Evolutionary conservation across 2,888 invertebrate species (phyloP).

Genomic region (Chesias legatella): DNA sequence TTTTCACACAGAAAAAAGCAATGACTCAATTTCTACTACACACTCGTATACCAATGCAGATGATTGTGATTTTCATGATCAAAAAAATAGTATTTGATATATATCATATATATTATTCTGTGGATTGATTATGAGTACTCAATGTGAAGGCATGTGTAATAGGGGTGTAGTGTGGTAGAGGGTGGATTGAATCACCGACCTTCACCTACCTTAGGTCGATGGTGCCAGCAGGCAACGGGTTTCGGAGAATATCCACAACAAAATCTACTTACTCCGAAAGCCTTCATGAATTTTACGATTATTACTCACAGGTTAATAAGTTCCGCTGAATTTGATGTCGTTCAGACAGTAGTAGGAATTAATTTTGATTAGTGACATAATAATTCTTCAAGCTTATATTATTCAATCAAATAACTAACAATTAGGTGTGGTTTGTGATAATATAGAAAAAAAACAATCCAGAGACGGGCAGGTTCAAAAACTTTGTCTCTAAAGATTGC

Average conservation of each 20-base stretch:
- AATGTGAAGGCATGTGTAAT: constrained; percentile 15
- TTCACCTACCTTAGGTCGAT: constrained; percentile 34
- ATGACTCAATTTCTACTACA: no score
- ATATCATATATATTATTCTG: constrained; percentile 4
- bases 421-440: no score
- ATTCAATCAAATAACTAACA: no score
- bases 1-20: no score
- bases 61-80: no score
- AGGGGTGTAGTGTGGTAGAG: constrained; percentile 25
- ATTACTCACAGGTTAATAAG: constrained; percentile 21
- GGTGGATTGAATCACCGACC: constrained; percentile 54
- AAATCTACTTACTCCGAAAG: constrained; percentile 16
- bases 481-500: no score
- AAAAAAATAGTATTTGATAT: constrained; percentile 2
- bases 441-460: no score
- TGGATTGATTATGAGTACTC: constrained; percentile 15
- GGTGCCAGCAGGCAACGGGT: constrained; percentile 9
- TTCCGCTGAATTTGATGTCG: constrained; percentile 22
- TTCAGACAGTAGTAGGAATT: constrained; percentile 7
- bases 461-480: no score
- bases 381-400: no score
- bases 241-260: constrained; percentile 25
- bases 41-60: no score
- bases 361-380: no score
- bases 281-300: constrained; percentile 22